These are phyloP conservation scores for Oligia fasciuncula DNA, from an alignment of 2,888 invertebrate genomes.

Conservation along the genomic window DNA sequence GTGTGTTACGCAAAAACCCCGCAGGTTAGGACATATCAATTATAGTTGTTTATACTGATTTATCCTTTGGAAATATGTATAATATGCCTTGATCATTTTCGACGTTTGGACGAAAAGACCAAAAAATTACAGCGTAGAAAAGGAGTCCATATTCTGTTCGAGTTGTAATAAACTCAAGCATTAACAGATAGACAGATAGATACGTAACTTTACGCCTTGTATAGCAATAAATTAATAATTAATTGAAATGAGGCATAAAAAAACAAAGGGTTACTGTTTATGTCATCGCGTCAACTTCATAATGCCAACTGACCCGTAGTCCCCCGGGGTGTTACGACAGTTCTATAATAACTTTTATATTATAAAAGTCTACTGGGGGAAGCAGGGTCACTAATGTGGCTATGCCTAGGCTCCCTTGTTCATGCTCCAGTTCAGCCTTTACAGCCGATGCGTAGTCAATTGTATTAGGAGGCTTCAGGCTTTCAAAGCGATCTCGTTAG, in stretches of 20 bases:
- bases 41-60: not conserved
- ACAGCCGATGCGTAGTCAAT: slow-evolving; percentile 55
- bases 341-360: slow-evolving; percentile 48
- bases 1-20: not conserved
- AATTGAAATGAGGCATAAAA: slow-evolving; percentile 37
- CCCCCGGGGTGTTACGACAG: slow-evolving; percentile 42
- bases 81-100: not conserved
- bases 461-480: slow-evolving; percentile 47
- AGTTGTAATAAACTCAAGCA: slow-evolving; percentile 3
- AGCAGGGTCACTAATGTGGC: slow-evolving; percentile 37
- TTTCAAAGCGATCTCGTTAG: slow-evolving; percentile 21
- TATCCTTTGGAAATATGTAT: not conserved
- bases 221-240: slow-evolving; percentile 30
- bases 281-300: slow-evolving; percentile 38
- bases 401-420: slow-evolving; percentile 47
- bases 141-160: not conserved
- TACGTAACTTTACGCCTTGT: slow-evolving; percentile 20
- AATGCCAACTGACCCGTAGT: slow-evolving; percentile 56
- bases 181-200: not conserved
- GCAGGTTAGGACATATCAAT: not conserved
- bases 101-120: not conserved
- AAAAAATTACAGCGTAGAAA: no score
- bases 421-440: slow-evolving; percentile 56
- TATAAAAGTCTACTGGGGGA: slow-evolving; percentile 21
- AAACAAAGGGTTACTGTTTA: slow-evolving; percentile 28